phyloP scores from a whole-genome alignment of 2,113 vertebrate species.

The Cebidichthys violaceus region DNA sequence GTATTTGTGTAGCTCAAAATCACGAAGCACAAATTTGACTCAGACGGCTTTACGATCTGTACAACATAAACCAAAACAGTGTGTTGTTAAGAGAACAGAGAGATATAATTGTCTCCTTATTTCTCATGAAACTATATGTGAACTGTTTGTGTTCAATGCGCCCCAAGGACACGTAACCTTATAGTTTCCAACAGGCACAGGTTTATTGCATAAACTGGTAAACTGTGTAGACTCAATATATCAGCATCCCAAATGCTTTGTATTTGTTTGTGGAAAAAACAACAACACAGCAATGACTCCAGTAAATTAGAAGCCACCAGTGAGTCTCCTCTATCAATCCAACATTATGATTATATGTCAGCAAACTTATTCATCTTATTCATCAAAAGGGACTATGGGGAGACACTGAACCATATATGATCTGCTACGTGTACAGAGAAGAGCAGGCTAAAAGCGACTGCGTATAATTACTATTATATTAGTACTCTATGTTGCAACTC shows the following conservation, averaged over 20 bases:
- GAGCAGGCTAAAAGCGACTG: background rate
- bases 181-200: background rate
- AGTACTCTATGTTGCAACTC: background rate
- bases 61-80: background rate
- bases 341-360: background rate
- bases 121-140: background rate
- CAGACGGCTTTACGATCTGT: background rate
- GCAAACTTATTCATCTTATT: background rate
- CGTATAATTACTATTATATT: background rate
- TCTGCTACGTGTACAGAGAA: background rate
- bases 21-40: background rate
- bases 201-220: background rate
- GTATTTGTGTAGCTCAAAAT: background rate
- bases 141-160: background rate
- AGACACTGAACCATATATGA: background rate
- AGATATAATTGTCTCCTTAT: constrained; percentile 8
- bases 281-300: background rate
- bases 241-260: background rate
- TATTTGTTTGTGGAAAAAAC: background rate
- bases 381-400: background rate
- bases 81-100: background rate
- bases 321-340: background rate
- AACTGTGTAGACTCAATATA: background rate
- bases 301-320: background rate
- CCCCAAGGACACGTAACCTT: background rate